A percentile compares a stretch with the other conserved stretches of the same genome.
These are phyloP conservation scores for Harpagus bidentatus DNA, from an alignment of 2,113 vertebrate species.

Conservation along the genomic window DNA sequence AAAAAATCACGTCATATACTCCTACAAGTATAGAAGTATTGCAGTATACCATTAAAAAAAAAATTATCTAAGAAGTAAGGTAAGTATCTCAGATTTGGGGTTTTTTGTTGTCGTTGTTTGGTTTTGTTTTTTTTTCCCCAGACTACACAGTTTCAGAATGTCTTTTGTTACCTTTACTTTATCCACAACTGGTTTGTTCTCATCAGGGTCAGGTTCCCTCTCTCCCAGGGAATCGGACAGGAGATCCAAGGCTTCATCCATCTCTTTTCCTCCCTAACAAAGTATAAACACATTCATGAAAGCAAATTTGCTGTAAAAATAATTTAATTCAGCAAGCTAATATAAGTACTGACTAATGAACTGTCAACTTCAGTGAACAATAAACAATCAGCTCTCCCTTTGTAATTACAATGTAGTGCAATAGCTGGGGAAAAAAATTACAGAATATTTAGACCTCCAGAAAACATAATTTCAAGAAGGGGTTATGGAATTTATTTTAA, in stretches of 20 bases:
- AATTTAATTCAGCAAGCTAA: background rate
- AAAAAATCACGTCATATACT: background rate
- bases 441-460: background rate
- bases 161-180: constrained; percentile 74
- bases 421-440: background rate
- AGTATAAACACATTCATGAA: background rate
- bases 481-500: background rate
- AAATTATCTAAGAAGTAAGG: background rate
- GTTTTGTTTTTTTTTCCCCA: background rate
- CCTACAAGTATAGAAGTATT: accelerated
- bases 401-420: background rate
- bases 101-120: background rate
- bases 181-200: constrained; percentile 74
- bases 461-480: background rate
- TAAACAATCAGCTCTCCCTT: background rate
- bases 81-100: background rate
- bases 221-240: constrained; percentile 73
- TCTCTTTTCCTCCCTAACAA: constrained; percentile 48
- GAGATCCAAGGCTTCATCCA: constrained; percentile 72
- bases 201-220: constrained; percentile 72
- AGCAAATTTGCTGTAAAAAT: background rate
- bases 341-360: background rate
- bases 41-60: background rate
- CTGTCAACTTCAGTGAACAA: background rate
- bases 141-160: background rate